Evolutionary conservation across 2,113 vertebrate genomes (phyloP), one percentile per base, ranked within the genome.

Genomic region (Litocranius walleri): DNA sequence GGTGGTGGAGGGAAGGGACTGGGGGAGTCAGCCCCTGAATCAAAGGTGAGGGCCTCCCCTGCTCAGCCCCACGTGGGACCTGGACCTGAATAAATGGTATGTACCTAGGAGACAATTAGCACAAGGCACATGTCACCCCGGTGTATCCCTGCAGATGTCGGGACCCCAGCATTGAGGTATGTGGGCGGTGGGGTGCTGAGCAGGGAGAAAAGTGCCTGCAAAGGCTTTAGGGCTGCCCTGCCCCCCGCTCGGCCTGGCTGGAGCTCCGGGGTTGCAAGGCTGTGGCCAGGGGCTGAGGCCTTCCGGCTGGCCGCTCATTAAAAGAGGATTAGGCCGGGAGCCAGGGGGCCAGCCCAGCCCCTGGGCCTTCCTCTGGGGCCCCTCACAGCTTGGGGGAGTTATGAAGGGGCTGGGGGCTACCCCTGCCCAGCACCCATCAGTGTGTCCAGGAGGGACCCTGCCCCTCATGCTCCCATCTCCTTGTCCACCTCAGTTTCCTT

Each of bases 301-400:
- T 98, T 98, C 98, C 89, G 92, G 97, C 96, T 97, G 93, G 96
- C 96, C 96, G 94, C 98, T 98, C 98, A 98, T 98, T 98, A 98
- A 98, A 98, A 98, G 96, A 91, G 98, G 98, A 98, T 98, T 98
- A 98, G 98, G 98, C 98, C 12, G 30, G 67, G 82, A 97, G 98
- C 98, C 98, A 98, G 97, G 96, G 94, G 96, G 82, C 91, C 95
- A 97, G 94, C 91, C 95, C 96, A 92, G 95, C 54, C 96, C 85
- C 88, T 40, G 88, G 97, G 83, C 90, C 93, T 98, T 95, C 91
- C 83, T 94, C 77, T 78, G 93, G 89, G 96, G 91, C 97, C 96
- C 85, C 92, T 95, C 17, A 40, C 52, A 89, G 93, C 96, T 91
- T 91, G 43, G 88, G 91, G 77, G 67, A 71, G 43, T 92, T 33